Evolutionary conservation across 2,797 vertebrate genomes (phyloP), one percentile per base, ranked within the genome.

Genomic region (Pangasius larnaudii): DNA sequence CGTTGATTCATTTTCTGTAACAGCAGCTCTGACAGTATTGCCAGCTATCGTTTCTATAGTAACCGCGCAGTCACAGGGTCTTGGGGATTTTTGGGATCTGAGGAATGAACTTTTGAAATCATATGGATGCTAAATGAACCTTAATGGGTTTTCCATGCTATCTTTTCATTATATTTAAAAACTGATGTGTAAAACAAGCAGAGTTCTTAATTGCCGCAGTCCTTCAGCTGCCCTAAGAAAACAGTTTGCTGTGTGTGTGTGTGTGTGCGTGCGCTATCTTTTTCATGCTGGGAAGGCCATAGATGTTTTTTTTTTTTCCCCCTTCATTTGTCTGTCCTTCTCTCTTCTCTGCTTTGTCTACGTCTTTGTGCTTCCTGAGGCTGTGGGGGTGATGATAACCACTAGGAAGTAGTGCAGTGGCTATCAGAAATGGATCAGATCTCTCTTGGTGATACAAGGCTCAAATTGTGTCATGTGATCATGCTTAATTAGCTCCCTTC

Each of bases 341-440:
- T 75, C 56, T 79, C 39, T 51, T 27, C 72, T 72, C 36, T 18
- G 58, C 79, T 81, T 36, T 42, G 36, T 81, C 33, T 24, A 27
- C 13, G 53, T 58, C n/a, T 53, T 63, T 5, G 2, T 27, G 27
- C 33, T 69, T 85, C 46, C 69, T 81, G 58, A 30, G 27, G 65
- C 69, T 18, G 75, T 30, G 51, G 56, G 18, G 24, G 75, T 39
- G 36, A 51, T 83, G 30, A 83, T 42, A 83, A 30, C 59, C 80
- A 49, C 85, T 75, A 89, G 89, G 86, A 89, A 83, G 75, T 63
- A 19, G 39, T 24, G 36, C 1, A 72, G 30, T 30, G 8, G 18
- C 74, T 88, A 90, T 91, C 89, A 91, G 91, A 90, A 90, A 88
- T 24, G 82, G 89, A 90, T 90, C 89, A 88, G 89, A 91, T 91